A percentile compares a stretch with the other conserved stretches of the same genome.
These are phyloP conservation scores for Chironomus tepperi DNA, from an alignment of 1,140 invertebrate genomes.

Conservation along the genomic window DNA sequence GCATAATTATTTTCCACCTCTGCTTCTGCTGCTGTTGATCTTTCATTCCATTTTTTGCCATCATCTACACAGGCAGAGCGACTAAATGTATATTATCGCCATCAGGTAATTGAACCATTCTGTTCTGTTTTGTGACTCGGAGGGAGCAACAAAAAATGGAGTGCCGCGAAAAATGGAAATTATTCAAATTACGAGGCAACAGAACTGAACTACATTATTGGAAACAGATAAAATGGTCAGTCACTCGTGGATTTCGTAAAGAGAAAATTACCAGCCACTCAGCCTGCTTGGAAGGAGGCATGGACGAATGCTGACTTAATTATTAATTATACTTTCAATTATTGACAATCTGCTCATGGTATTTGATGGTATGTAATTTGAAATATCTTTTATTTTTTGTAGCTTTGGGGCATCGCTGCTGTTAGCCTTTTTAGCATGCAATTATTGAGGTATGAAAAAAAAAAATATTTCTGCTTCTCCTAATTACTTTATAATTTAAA, in stretches of 20 bases:
- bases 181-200: background rate
- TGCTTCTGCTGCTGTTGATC: background rate
- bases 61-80: background rate
- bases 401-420: background rate
- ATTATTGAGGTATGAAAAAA: no score
- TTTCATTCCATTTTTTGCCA: no score
- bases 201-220: background rate
- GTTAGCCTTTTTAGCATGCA: background rate
- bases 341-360: background rate
- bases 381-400: background rate
- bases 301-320: conserved; percentile 12
- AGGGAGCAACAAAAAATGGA: background rate
- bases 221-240: background rate
- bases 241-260: background rate
- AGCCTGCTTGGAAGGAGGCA: no score
- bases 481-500: no score
- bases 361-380: no score
- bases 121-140: background rate
- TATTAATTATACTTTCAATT: background rate
- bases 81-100: background rate
- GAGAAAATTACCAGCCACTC: background rate
- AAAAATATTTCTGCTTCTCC: no score
- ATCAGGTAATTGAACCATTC: conserved; percentile 12
- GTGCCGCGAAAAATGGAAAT: background rate
- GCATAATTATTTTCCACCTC: conserved; percentile 7